Evolutionary conservation across 2,113 vertebrate genomes (phyloP), one percentile per base, ranked within the genome.

Genomic region (Protobothrops flavoviridis): DNA sequence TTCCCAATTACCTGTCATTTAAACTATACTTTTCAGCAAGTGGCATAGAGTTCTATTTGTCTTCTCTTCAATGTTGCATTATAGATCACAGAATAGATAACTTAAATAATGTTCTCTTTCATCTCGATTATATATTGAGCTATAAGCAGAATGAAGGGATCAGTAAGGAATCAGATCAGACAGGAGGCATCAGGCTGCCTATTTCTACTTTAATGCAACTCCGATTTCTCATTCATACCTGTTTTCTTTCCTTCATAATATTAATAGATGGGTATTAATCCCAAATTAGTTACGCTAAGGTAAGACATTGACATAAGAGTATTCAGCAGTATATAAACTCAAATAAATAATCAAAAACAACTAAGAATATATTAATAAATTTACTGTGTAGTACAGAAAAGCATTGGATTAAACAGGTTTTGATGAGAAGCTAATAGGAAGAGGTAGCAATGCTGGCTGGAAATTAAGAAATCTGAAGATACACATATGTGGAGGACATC

Each of bases 1-100:
- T 95, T 95, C 95, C 45, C 92, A 96, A 96, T 90, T 94, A 95
- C 94, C 95, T 93, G 96, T 95, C 95, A 96, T 93, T 95, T 96
- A 94, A 95, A 96, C 92, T 93, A 94, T 94, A 95, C 94, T 95
- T 95, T 95, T 92, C 92, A 74, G 87, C 93, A 93, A 96, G 94
- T 86, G 94, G 90, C 91, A 69, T 87, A 94, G 95, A 95, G 94
- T 85, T 94, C 92, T 95, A 96, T 96, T 95, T 94, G 95, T 95
- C 45, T 92, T 91, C 94, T 88, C 89, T 92, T 88, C 52, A 89
- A 74, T 43, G 93, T 91, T 94, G 87, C 90, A 91, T 48, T 85
- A 52, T 90, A 85, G 64, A 87, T 50, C 93, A 95, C 85, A 20
- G 55, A 91, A 4, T 57, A 6, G 33, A 55, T 74, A 39, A 56